Percentiles rank a stretch among this genome's conserved stretches.
phyloP scores from a whole-genome alignment of 2,797 vertebrate genomes.

The Phyllotis vaccarum region DNA sequence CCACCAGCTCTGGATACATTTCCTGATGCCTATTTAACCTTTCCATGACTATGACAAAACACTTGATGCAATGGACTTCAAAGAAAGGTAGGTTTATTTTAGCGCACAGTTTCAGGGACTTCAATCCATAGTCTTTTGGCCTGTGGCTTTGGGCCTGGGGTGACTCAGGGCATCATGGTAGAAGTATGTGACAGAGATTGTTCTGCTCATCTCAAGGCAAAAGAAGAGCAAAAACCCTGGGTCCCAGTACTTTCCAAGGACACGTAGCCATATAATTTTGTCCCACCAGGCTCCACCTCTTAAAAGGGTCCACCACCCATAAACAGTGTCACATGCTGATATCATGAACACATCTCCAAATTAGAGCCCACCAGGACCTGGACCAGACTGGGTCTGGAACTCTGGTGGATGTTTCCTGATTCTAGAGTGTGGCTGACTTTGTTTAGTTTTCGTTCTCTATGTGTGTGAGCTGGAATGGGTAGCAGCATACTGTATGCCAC shows the following conservation, averaged over 20 bases:
- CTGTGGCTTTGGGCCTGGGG: not conserved
- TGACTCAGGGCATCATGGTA: not conserved
- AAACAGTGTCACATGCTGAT: too few species aligned
- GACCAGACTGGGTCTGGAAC: not conserved
- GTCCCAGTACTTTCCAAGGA: not conserved
- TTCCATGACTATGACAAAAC: not conserved
- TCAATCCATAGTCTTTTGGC: not conserved
- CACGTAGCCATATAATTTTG: not conserved
- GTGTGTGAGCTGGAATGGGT: not conserved
- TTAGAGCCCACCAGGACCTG: not conserved
- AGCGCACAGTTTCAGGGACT: not conserved
- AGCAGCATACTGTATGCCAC: fast-evolving
- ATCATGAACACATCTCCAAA: not conserved
- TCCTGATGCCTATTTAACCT: not conserved
- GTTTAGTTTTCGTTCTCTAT: fast-evolving
- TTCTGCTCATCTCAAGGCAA: not conserved
- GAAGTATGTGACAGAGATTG: not conserved
- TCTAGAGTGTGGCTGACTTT: not conserved
- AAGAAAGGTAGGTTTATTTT: not conserved
- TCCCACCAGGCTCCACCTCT: not conserved
- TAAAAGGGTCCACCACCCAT: not conserved
- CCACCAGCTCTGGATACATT: not conserved
- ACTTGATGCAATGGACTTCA: not conserved
- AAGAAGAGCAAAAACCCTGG: not conserved
- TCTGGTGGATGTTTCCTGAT: not conserved